phyloP scores from a whole-genome alignment of 2,888 invertebrate species.

The Nineta flava region DNA sequence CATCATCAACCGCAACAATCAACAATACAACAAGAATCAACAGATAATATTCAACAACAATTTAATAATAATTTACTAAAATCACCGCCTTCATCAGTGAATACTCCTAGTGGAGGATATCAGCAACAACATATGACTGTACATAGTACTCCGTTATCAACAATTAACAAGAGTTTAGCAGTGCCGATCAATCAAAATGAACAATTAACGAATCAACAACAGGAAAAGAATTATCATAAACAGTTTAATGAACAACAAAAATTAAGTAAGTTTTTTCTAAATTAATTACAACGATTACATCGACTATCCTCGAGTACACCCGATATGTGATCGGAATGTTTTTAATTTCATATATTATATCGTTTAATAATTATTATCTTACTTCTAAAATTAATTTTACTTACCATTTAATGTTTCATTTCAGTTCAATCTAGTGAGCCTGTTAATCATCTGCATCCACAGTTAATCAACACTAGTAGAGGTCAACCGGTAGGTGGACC shows the following conservation, averaged over 20 bases:
- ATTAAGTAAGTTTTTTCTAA: not conserved
- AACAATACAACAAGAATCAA: conserved; percentile 6
- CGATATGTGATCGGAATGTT: too few species aligned
- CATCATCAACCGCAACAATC: conserved; percentile 13
- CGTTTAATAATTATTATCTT: too few species aligned
- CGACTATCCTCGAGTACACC: too few species aligned
- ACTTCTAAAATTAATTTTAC: not conserved
- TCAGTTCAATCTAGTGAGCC: not conserved
- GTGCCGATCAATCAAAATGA: conserved; percentile 43
- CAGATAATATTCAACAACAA: too few species aligned
- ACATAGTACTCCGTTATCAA: conserved; percentile 38
- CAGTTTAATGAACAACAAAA: conserved; percentile 2
- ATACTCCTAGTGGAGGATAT: conserved; percentile 25
- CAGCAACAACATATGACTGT: conserved; percentile 31
- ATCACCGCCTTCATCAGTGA: conserved; percentile 16
- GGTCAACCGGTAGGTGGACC: conserved; percentile 21
- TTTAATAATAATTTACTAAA: conserved; percentile 5
- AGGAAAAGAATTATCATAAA: not conserved
- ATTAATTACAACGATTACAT: not conserved
- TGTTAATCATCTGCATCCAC: not conserved
- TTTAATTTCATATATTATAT: too few species aligned
- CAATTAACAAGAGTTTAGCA: conserved; percentile 47
- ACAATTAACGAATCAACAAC: conserved; percentile 3
- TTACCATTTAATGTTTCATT: not conserved
- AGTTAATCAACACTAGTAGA: conserved; percentile 7